phyloP scores from a whole-genome alignment of 2,888 invertebrate genomes.

The Eucera pruinosa region DNA sequence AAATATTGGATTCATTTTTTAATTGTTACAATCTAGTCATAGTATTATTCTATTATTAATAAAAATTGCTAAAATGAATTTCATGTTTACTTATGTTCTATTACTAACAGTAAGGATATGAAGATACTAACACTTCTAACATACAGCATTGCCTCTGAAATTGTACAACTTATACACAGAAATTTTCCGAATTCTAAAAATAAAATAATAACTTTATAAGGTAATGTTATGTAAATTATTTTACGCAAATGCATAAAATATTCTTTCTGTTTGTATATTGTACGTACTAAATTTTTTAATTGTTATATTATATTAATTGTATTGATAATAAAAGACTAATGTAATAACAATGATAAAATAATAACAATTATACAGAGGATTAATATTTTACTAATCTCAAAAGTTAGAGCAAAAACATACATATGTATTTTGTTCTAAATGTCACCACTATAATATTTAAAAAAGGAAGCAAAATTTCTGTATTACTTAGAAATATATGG shows the following conservation, averaged over 20 bases:
- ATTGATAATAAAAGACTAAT: constrained; percentile 28
- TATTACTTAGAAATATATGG: neutral
- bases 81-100: neutral
- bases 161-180: neutral
- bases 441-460: constrained; percentile 1
- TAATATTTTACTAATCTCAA: constrained; percentile 18
- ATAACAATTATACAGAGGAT: constrained; percentile 22
- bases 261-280: constrained; percentile 5
- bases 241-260: constrained; percentile 10
- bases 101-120: neutral
- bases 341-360: constrained; percentile 29
- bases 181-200: constrained; percentile 7
- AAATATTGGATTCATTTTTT: neutral
- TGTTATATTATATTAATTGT: constrained; percentile 31
- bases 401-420: neutral
- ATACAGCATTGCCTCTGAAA: neutral
- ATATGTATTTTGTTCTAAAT: neutral
- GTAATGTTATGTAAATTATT: constrained; percentile 1
- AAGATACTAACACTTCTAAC: neutral
- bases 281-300: constrained; percentile 15
- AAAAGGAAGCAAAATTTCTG: neutral
- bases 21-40: neutral
- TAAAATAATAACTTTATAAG: constrained; percentile 22
- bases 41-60: constrained; percentile 12
- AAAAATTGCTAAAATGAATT: too few relatives aligned